Evolutionary conservation across 1,140 invertebrate species (phyloP), one percentile per base, ranked within the genome.

Genomic region (Sycobia sp.): DNA sequence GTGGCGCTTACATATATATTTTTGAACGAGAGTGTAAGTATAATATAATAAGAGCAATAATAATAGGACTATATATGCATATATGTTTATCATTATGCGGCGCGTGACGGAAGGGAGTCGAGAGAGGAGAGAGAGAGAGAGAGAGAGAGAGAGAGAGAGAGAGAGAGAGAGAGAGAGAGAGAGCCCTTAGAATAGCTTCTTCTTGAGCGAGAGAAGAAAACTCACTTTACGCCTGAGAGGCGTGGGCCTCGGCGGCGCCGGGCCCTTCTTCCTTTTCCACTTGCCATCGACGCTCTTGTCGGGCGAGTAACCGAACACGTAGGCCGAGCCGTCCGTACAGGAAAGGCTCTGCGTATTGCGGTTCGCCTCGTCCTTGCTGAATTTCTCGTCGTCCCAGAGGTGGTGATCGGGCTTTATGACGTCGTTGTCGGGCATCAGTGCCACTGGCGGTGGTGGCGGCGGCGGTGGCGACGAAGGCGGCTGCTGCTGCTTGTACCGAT

Each of bases 181-280:
- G 8, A 11, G 23, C 25, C 5, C 25, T 55, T 16, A 61, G 16
- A 66, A 66, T 9, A 56, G 56, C 23, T 58, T 66, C n/a, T 60
- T 60, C 18, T 38, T 59, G 3, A 60, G 41, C 49, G 59, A 69
- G n/a, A 69, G 44, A 39, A 62, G 44, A 9, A 62, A 70, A 68
- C 23, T 78, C 63, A 87, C 84, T 65, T 84, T 85, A 68, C 89
- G 82, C 41, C 86, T 83, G 66, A 88, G 86, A 0, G 88, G 88
- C 29, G 90, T 83, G 0, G 91, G 91, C n/a, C 91, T 76, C 0
- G 89, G 85, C 2, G 92, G 92, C 0, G 92, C 92, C 7, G 90
- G 91, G 0, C 90, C 90, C 72, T 94, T 94, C 60, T 89, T 86
- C 9, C 88, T 82, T 66, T 90, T 90, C 84, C 87, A 91, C 69